Conservation (phyloP, 2,797 vertebrate species). For the Anguilla pacifica region DNA sequence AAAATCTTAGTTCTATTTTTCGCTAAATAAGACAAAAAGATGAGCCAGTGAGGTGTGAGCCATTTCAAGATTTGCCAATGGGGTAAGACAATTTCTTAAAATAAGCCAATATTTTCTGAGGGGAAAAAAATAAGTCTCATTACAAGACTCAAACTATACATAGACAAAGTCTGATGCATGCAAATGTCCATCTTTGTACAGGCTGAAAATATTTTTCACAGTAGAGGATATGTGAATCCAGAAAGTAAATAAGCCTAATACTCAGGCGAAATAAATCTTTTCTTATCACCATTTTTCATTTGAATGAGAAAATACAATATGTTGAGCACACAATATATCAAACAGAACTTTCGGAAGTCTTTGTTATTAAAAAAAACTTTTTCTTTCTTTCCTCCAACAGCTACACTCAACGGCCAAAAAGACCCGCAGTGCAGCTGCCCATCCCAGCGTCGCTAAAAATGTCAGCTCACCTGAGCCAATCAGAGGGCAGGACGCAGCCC, state of each 20-base stretch:
- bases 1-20: no score
- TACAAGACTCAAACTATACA: no score
- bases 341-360: neutral
- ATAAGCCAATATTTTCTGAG: no score
- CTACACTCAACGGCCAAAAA: neutral
- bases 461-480: neutral
- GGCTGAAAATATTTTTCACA: neutral
- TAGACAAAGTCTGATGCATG: no score
- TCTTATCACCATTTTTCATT: neutral
- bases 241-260: neutral
- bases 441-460: neutral
- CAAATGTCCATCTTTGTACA: neutral
- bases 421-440: neutral
- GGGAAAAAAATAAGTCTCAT: no score
- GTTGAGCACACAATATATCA: neutral
- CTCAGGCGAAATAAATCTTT: neutral
- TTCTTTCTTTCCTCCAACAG: neutral
- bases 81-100: no score
- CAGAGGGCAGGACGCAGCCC: neutral
- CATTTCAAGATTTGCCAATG: no score
- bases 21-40: no score
- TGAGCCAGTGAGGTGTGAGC: no score
- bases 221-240: neutral
- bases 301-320: neutral
- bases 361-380: neutral